A percentile compares a stretch with the other conserved stretches of the same genome.
These are phyloP conservation scores for Druceiella hillmani DNA, from an alignment of 2,888 invertebrate species.

Conservation along the genomic window DNA sequence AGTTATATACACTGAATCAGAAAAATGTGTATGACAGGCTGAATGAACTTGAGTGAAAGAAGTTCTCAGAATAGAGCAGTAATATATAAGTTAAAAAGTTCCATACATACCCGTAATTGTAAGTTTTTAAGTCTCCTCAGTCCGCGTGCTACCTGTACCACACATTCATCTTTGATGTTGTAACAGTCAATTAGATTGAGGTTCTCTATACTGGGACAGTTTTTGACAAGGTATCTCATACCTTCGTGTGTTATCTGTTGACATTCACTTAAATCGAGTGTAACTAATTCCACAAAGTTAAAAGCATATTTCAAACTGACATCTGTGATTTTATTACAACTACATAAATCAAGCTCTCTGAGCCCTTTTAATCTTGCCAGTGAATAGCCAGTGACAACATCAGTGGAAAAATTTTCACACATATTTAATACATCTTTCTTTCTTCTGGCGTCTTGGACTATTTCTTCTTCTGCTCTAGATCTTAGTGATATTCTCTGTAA, in stretches of 20 bases:
- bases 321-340: slow-evolving; percentile 67
- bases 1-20: too few relatives aligned
- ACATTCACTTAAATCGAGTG: slow-evolving; percentile 60
- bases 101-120: slow-evolving; percentile 50
- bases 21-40: too few relatives aligned
- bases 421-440: slow-evolving; percentile 58
- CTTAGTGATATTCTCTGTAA: slow-evolving; percentile 53
- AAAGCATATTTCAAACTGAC: slow-evolving; percentile 64
- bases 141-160: slow-evolving; percentile 35
- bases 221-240: slow-evolving; percentile 55
- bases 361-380: slow-evolving; percentile 51
- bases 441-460: slow-evolving; percentile 58
- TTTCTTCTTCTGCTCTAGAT: slow-evolving; percentile 64
- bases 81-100: too few relatives aligned
- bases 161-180: slow-evolving; percentile 60
- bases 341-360: slow-evolving; percentile 56
- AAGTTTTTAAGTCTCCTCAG: slow-evolving; percentile 51
- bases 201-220: slow-evolving; percentile 65
- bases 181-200: slow-evolving; percentile 62
- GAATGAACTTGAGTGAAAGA: too few relatives aligned
- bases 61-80: too few relatives aligned
- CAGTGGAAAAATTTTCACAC: slow-evolving; percentile 49
- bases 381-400: slow-evolving; percentile 45
- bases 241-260: slow-evolving; percentile 64
- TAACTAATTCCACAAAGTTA: slow-evolving; percentile 57